phyloP scores from a whole-genome alignment of 2,888 invertebrate genomes.

The Cephonodes hylas region DNA sequence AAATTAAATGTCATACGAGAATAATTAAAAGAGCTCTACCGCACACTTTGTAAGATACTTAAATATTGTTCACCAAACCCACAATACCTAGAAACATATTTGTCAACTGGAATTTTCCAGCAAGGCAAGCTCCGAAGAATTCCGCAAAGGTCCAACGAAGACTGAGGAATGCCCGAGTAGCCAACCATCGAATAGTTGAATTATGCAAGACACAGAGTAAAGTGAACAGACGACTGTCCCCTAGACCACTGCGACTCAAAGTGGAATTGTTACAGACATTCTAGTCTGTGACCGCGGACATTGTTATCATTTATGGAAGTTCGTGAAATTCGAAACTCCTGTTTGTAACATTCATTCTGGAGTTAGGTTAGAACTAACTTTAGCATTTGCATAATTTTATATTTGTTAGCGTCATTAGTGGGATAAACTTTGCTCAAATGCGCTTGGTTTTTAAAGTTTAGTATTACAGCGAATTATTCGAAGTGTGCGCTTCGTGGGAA shows the following conservation, averaged over 20 bases:
- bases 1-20: too few species aligned
- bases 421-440: too few species aligned
- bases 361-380: too few species aligned
- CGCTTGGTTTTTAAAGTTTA: too few species aligned
- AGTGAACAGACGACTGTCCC: constrained; percentile 15
- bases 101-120: neutral
- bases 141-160: neutral
- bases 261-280: constrained; percentile 1
- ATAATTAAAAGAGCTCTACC: too few species aligned
- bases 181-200: constrained; percentile 20
- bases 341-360: neutral
- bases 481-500: too few species aligned
- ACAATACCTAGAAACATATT: neutral
- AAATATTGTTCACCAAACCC: too few species aligned
- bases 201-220: constrained; percentile 26
- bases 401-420: too few species aligned
- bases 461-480: too few species aligned
- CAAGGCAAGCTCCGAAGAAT: neutral
- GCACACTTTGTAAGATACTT: too few species aligned
- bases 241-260: constrained; percentile 10
- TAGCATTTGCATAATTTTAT: neutral
- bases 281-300: neutral
- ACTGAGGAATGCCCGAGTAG: neutral
- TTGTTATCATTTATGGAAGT: constrained; percentile 1
- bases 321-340: neutral